Base-by-base conservation (phyloP, 2,113 vertebrate species). In the Smithornis capensis region DNA sequence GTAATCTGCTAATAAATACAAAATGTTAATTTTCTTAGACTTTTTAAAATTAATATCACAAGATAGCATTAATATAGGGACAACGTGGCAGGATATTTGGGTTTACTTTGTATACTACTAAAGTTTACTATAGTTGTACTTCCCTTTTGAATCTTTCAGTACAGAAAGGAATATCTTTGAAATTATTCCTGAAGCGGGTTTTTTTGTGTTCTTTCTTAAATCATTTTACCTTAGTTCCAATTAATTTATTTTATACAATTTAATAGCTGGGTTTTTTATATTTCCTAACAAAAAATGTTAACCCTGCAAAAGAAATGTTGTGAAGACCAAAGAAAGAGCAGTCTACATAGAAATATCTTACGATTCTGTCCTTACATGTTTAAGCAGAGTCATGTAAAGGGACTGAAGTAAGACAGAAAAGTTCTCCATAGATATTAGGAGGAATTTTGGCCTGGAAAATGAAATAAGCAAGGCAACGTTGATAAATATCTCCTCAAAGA, bases 1-100 rank as follows among this genome's bases (percentile, higher is more conserved):
- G 25, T 87, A 81, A 95, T 84, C 50, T 77, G n/a, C n/a, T 87
- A 83, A 81, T 76, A 91, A 91, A 87, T 80, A 87, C 6, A 7
- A 29, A 49, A 70, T 22, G 22, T 65, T 75, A 49, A 68, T 87
- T 68, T 75, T 75, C 50, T 84, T 89, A 80, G 49, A 77, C 29
- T 89, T 90, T 70, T 82, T 75, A 6, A 93, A 86, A 63, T 69
- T 80, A 59, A 47, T 80, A 60, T 47, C 38, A 74, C 7, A 53
- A 69, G 35, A 57, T 59, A 29, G 12, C 18, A 65, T 85, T 80
- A 80, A 52, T 45, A 62, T 17, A 68, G 23, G 50, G 18, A 65
- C 3, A 33, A 80, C 0, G 4, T 23, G 47, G 37, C 44, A 65
- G 23, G 29, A 53, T 83, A 70, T 70, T 77, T 63, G 53, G 28